Evolutionary conservation across 1,140 invertebrate genomes (phyloP).

Genomic region (Octopus sinensis): DNA sequence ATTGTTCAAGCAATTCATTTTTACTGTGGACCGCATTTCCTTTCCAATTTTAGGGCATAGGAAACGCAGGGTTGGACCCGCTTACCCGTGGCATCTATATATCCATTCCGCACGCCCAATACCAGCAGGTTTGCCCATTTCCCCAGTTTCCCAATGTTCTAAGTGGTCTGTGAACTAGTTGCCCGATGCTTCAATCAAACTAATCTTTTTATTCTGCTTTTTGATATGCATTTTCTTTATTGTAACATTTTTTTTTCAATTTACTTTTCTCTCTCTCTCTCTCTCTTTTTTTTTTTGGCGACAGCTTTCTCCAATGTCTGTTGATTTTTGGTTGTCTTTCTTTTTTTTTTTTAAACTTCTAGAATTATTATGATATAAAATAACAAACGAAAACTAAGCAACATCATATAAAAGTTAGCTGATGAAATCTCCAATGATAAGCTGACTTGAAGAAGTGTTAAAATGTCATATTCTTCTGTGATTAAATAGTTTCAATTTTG

Average conservation of each 20-base stretch:
- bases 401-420: too few relatives aligned
- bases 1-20: constrained; percentile 11
- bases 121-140: constrained; percentile 51
- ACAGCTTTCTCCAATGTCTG: background rate
- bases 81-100: constrained; percentile 48
- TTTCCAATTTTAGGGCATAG: constrained; percentile 51
- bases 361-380: too few relatives aligned
- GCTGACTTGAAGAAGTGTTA: too few relatives aligned
- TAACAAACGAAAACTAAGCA: too few relatives aligned
- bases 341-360: constrained; percentile 4
- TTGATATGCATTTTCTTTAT: background rate
- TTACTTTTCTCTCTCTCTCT: background rate
- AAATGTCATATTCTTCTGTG: too few relatives aligned
- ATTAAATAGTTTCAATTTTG: too few relatives aligned
- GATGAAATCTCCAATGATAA: too few relatives aligned
- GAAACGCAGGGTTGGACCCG: constrained; percentile 44
- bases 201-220: constrained; percentile 12
- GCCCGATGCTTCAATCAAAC: constrained; percentile 9
- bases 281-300: background rate
- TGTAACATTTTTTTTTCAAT: too few relatives aligned
- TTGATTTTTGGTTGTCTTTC: constrained; percentile 1
- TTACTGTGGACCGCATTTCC: constrained; percentile 41
- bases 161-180: constrained; percentile 7
- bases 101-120: constrained; percentile 51
- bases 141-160: constrained; percentile 8